These are phyloP conservation scores for Centropyge bicolor DNA, from an alignment of 2,797 vertebrate species.

Conservation along the genomic window DNA sequence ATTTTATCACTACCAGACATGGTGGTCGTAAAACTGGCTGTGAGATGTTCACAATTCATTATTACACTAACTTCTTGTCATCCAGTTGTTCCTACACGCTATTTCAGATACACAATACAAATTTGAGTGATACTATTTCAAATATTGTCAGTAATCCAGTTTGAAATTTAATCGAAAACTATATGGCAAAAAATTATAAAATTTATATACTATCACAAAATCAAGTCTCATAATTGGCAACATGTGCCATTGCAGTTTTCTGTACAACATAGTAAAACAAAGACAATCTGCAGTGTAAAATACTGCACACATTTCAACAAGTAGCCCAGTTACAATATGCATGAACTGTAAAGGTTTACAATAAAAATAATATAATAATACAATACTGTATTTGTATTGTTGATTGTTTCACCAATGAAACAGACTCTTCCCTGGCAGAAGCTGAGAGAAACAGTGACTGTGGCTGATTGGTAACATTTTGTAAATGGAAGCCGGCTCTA, in stretches of 20 bases:
- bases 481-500: neutral
- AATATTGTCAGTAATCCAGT: neutral
- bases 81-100: neutral
- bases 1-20: constrained; percentile 2
- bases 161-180: constrained; percentile 5
- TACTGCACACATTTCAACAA: neutral
- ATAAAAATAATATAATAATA: neutral
- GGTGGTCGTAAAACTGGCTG: neutral
- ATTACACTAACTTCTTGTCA: constrained; percentile 10
- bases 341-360: neutral
- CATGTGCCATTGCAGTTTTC: neutral
- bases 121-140: constrained; percentile 1
- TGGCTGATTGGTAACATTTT: neutral
- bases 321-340: neutral
- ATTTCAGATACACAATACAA: neutral
- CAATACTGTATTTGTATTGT: neutral
- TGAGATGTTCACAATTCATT: constrained; percentile 17
- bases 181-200: neutral
- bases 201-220: neutral
- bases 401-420: neutral
- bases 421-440: neutral
- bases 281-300: neutral
- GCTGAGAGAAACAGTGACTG: neutral
- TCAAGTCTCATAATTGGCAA: neutral
- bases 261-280: neutral